These are phyloP conservation scores for Vicugna pacos DNA, from an alignment of 2,113 vertebrate genomes.

Conservation along the genomic window DNA sequence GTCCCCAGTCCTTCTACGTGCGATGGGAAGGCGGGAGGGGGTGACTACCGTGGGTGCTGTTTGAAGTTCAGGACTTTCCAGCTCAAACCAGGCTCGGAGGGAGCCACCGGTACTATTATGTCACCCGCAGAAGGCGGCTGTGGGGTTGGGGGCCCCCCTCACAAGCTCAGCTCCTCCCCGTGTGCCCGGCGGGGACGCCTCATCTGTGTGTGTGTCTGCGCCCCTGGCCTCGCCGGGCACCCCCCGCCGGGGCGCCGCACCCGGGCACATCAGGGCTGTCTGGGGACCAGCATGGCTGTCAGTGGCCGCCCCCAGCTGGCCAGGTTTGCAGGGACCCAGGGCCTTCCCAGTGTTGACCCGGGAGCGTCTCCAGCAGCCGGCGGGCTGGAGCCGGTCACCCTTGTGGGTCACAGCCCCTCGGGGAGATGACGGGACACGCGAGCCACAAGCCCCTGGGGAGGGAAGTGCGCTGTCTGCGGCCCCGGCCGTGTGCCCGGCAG, in stretches of 20 bases:
- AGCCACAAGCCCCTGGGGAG: neutral
- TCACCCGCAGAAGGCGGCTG: neutral
- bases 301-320: fast-evolving
- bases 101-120: fast-evolving
- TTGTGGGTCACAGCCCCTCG: fast-evolving
- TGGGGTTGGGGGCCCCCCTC: neutral
- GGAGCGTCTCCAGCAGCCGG: neutral
- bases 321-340: neutral
- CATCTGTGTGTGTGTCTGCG: neutral
- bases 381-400: fast-evolving
- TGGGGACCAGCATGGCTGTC: fast-evolving
- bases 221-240: neutral
- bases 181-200: neutral
- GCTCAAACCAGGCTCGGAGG: neutral
- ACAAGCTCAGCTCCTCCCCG: neutral
- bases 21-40: neutral
- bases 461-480: neutral
- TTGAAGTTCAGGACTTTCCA: fast-evolving
- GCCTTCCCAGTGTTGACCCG: fast-evolving
- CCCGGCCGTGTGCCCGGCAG: no score
- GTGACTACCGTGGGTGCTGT: neutral
- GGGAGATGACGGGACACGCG: no score
- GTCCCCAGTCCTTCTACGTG: fast-evolving
- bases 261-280: fast-evolving
- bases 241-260: no score